phyloP scores from a whole-genome alignment of 2,113 vertebrate genomes.

The Peucedramus taeniatus region DNA sequence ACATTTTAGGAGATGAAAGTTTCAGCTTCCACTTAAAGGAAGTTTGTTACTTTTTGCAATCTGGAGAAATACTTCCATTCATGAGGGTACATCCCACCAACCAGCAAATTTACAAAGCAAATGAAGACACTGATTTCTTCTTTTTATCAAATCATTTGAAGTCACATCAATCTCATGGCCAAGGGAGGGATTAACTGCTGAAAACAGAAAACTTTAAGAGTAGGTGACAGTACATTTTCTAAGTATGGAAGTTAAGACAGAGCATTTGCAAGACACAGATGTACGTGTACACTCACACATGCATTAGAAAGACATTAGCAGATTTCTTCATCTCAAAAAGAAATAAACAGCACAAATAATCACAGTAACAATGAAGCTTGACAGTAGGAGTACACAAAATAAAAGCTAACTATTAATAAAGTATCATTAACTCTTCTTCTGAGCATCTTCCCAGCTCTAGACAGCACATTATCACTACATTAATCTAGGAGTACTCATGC shows the following conservation, averaged over 20 bases:
- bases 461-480: slow-evolving; percentile 28
- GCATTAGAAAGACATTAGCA: neutral
- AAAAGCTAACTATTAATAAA: slow-evolving; percentile 51
- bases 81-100: neutral
- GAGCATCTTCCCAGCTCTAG: neutral
- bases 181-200: neutral
- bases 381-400: slow-evolving; percentile 4
- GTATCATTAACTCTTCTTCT: slow-evolving; percentile 24
- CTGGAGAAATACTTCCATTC: neutral
- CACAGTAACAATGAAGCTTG: neutral
- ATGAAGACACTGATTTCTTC: neutral
- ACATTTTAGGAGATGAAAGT: neutral
- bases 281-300: neutral
- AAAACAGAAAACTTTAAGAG: neutral
- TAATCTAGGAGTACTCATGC: slow-evolving; percentile 37
- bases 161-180: neutral
- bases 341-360: slow-evolving; percentile 1
- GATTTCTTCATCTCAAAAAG: neutral
- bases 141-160: neutral
- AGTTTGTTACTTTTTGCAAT: neutral
- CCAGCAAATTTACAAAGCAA: neutral
- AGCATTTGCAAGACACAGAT: neutral
- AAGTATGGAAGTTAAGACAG: neutral
- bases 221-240: neutral
- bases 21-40: slow-evolving; percentile 20